Conservation (phyloP, 1,140 invertebrate genomes). For the Chelonus insularis region DNA sequence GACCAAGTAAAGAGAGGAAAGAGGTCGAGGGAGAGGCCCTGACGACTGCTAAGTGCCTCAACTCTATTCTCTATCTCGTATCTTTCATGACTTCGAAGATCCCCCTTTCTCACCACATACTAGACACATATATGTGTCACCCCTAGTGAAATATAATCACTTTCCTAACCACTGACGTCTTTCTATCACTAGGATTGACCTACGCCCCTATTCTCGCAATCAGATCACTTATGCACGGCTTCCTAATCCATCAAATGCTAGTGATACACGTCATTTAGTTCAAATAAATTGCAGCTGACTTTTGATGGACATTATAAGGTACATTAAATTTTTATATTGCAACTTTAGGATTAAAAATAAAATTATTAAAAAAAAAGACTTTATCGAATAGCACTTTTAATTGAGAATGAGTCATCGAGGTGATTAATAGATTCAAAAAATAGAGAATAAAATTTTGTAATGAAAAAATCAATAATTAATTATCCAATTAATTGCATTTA, state of each 20-base stretch:
- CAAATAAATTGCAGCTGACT: constrained; percentile 2
- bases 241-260: constrained; percentile 40
- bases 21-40: constrained; percentile 50
- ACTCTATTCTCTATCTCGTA: constrained; percentile 33
- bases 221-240: constrained; percentile 43
- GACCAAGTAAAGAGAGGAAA: constrained; percentile 39
- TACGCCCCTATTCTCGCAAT: constrained; percentile 35
- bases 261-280: constrained; percentile 15
- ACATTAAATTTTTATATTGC: too few relatives aligned
- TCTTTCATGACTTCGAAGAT: not conserved
- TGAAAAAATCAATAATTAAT: not conserved
- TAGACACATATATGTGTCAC: constrained; percentile 10
- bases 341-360: too few relatives aligned
- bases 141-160: constrained; percentile 55
- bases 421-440: too few relatives aligned
- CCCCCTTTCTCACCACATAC: not conserved
- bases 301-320: not conserved
- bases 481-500: constrained; percentile 6
- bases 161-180: constrained; percentile 37
- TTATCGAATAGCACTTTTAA: too few relatives aligned
- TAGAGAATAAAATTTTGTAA: too few relatives aligned
- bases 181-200: constrained; percentile 28
- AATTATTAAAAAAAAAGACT: too few relatives aligned
- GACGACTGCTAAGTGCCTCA: constrained; percentile 56
- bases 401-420: too few relatives aligned